Conservation (phyloP, 2,113 vertebrate species). For the Cryptoleucopteryx plumbea region DNA sequence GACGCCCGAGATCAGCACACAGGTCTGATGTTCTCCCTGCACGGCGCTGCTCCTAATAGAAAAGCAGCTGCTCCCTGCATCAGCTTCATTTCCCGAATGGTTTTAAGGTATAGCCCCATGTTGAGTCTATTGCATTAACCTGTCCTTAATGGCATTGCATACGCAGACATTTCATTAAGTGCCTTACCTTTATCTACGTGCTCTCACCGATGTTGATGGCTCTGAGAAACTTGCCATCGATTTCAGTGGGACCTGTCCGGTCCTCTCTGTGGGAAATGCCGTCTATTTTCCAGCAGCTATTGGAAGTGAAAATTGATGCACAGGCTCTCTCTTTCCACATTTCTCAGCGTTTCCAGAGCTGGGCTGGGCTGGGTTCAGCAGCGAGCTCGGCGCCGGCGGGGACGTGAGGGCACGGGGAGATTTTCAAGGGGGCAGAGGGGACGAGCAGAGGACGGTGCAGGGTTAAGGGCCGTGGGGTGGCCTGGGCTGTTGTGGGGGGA, state of each 20-base stretch:
- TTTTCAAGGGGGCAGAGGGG: too few relatives aligned
- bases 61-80: not conserved
- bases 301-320: not conserved
- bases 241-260: not conserved
- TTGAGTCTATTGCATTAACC: not conserved
- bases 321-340: not conserved
- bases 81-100: not conserved
- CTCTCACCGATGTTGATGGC: not conserved
- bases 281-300: not conserved
- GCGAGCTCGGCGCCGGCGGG: rapidly evolving
- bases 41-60: not conserved
- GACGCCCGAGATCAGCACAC: rapidly evolving
- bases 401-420: too few relatives aligned
- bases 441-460: not conserved
- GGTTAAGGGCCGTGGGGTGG: not conserved
- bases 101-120: not conserved
- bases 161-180: not conserved
- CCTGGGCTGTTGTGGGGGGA: not conserved
- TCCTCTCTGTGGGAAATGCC: not conserved
- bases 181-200: not conserved
- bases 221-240: not conserved
- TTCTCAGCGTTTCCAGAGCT: not conserved
- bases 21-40: not conserved
- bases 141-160: not conserved
- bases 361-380: not conserved